Base-by-base conservation (phyloP, 2,113 vertebrate genomes). In the Equus quagga region DNA sequence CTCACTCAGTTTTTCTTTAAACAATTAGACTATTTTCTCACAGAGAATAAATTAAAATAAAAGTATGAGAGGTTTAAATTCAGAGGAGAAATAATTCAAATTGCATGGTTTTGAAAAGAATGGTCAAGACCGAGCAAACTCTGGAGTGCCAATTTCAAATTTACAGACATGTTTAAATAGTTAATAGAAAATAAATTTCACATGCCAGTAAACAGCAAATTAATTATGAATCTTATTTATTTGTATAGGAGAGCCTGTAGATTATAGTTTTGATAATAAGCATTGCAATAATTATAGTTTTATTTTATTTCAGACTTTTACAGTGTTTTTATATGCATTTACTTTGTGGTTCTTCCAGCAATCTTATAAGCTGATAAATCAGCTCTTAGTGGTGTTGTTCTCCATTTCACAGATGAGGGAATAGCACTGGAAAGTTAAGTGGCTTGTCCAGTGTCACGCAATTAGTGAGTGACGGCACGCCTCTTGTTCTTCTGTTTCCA, bases 101-200 rank as follows among this genome's bases (percentile, higher is more conserved):
- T 51, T 31, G 18, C 24, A 49, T 91, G 36, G 15, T 92, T 85
- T 95, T 95, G 54, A 89, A 96, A 82, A 51, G 12, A 94, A 31
- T 44, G 9, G 46, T 85, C n/a, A 79, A 90, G 65, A 46, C n/a
- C 28, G 13, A 70, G 6, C 13, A 89, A 83, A 3, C 2, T 89
- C 81, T 80, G 67, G 44, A 67, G 31, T 56, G 18, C 36, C 81
- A 81, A 89, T 89, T 94, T 92, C 69, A 96, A 92, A 79, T 49
- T 81, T 89, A 89, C 93, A 60, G 3, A 31, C 26, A 72, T n/a
- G 12, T 87, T 95, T 93, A 75, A 86, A 70, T 65, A 93, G 41
- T 33, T 75, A 89, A 49, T 78, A 12, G 36, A 70, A 92, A 75
- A 75, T 21, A 73, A 79, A 33, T 78, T 36, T 76, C 33, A 76